Evolutionary conservation across 1,140 invertebrate species (phyloP), one percentile per base, ranked within the genome.

Genomic region (Zelostemma sp.): DNA sequence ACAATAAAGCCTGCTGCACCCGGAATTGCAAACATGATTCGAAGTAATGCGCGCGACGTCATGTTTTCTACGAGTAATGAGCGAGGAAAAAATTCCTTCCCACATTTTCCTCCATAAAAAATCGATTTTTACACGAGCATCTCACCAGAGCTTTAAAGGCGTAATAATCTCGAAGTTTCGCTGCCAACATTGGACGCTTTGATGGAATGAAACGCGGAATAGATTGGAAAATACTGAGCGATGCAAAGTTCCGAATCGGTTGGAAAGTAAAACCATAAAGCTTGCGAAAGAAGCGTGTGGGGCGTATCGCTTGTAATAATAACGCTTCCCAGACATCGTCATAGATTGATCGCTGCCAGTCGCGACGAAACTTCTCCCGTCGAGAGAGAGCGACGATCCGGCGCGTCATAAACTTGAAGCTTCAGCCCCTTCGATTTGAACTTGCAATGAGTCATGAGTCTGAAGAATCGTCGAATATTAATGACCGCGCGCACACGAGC

Each of bases 1-100:
- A 70, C 73, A 62, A 68, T 75, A 70, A 71, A 76, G 62, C 60
- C 31, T 66, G 72, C 64, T 63, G 61, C 64, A 33, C 49, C 38
- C 33, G 28, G 25, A 69, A 69, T 56, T 28, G 41, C 55, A 21
- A 33, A 40, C 43, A 31, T 14, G 49, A 64, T 46, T 56, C 45
- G 49, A 31, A 21, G 47, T 47, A 48, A 43, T 28, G 58, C 35
- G 16, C 31, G 35, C 31, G 47, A 47, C 43, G 18, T 45, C 33
- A 16, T 9, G 35, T 28, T 60, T 41, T 16, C 15, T 18, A 16
- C 33, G 21, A 25, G 16, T 38, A 17, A 48, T 19, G n/a, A 48
- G 6, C 6, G 12, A 21, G 19, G 12, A 11, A 12, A 16, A 48
- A 45, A 8, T 4, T 28, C 25, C 25, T 28, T 28, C 8, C 25